These are phyloP conservation scores for Columba janthina DNA, from an alignment of 2,113 vertebrate species.

Conservation along the genomic window DNA sequence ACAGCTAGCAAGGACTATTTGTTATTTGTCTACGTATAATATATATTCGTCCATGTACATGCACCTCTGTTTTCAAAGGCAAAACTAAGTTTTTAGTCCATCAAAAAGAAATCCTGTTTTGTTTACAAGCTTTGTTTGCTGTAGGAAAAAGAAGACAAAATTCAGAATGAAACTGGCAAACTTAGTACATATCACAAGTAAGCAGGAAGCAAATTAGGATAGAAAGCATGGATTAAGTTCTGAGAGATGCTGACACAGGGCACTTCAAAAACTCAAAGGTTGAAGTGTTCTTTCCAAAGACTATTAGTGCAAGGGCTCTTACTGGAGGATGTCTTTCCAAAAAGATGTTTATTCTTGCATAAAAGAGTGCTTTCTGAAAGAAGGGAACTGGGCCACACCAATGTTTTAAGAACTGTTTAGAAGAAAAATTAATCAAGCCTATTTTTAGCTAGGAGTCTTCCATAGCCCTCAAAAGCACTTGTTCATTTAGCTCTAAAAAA, in stretches of 20 bases:
- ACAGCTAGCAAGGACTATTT: background rate
- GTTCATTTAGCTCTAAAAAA: background rate
- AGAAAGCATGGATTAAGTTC: background rate
- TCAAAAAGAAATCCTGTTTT: background rate
- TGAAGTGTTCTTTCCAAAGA: background rate
- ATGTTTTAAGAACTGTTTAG: background rate
- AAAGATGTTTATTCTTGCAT: background rate
- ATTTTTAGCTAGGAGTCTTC: background rate
- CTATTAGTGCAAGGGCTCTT: background rate
- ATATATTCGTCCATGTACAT: background rate
- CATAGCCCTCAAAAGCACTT: background rate
- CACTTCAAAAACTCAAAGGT: background rate
- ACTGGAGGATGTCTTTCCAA: background rate
- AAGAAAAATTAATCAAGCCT: background rate
- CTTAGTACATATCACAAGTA: fast-evolving
- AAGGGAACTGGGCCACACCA: background rate
- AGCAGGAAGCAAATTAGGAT: background rate
- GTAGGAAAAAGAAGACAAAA: background rate
- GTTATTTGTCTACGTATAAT: background rate
- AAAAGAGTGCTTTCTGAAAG: background rate
- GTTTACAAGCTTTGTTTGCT: background rate
- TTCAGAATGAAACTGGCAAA: background rate
- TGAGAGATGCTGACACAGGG: background rate
- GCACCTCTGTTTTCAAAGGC: background rate
- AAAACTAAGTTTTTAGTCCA: background rate